Evolutionary conservation across 1,140 invertebrate species (phyloP), one percentile per base, ranked within the genome.

Genomic region (Dolichoris vasculosae): DNA sequence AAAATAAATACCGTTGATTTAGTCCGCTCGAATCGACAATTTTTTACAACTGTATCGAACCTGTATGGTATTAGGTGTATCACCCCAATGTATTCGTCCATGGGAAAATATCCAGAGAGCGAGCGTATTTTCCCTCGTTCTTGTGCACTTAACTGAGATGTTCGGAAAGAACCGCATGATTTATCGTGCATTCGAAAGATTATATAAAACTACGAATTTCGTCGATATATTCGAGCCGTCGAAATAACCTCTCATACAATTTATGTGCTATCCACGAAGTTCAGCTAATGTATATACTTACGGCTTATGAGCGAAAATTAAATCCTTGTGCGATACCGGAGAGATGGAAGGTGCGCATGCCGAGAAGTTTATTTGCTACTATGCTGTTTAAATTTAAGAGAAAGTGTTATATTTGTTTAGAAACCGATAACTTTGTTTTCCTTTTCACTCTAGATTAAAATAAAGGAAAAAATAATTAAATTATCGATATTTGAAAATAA

Each of bases 361-460:
- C n/a, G 23, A 4, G 3, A 23, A 30, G 35, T 63, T 78, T 59
- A 30, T 30, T 59, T 23, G 13, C 71, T 46, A 15, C 32, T 46
- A 26, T 46, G 43, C 43, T 38, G 26, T 48, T 26, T 13, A 77
- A 30, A 7, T 51, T 48, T 30, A 20, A 67, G 78, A 80, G 78
- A 80, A 80, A 80, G 78, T 80, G 78, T 80, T 80, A 17, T 64
- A 67, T 79, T 80, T 46, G 35, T 40, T 30, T 67, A 67, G 26
- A 80, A 43, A 75, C 55, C 67, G 30, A 82, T 73, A 82, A 55
- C 20, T 38, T 59, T 59, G n/a, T 35, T 81, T 67, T 38, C n/a
- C 23, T 75, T 75, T 48, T 30, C 26, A 11, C 13, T 46, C 71
- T 30, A 75, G 35, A 75, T 75, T 15, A 73, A 73, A 51, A 13